phyloP scores from a whole-genome alignment of 1,140 invertebrate species.

The Acyrthosiphon pisum region DNA sequence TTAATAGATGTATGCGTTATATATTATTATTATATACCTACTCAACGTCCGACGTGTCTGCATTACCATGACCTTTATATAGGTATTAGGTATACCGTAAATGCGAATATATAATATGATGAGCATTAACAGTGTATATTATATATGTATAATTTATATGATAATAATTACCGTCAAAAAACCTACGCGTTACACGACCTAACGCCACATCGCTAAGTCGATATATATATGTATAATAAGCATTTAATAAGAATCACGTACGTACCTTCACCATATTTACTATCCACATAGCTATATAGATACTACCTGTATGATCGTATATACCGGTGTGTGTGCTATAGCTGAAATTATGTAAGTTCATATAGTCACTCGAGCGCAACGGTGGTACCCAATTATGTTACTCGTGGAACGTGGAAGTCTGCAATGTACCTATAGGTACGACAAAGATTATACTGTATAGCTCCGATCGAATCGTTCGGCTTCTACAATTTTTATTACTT shows the following conservation, averaged over 20 bases:
- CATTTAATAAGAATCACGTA: conserved; percentile 4
- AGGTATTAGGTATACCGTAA: not conserved
- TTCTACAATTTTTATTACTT: not conserved
- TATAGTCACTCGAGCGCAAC: not conserved
- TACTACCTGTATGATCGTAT: not conserved
- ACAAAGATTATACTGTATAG: not conserved
- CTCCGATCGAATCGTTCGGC: not conserved
- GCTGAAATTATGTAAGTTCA: not conserved
- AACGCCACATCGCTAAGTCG: not conserved
- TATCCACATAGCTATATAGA: not conserved
- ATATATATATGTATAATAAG: not conserved
- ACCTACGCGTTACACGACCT: not conserved
- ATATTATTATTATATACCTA: not conserved
- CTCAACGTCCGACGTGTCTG: not conserved
- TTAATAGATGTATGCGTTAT: not conserved
- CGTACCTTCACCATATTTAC: not conserved
- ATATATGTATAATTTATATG: not conserved
- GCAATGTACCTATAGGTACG: not conserved
- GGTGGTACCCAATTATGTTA: not conserved
- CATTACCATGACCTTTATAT: conserved; percentile 16
- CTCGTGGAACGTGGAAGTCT: not conserved
- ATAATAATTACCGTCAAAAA: not conserved
- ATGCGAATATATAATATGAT: no score
- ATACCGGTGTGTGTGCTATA: not conserved
- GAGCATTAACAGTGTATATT: not conserved